phyloP scores from a whole-genome alignment of 2,113 vertebrate species.

The Scatophagus argus region DNA sequence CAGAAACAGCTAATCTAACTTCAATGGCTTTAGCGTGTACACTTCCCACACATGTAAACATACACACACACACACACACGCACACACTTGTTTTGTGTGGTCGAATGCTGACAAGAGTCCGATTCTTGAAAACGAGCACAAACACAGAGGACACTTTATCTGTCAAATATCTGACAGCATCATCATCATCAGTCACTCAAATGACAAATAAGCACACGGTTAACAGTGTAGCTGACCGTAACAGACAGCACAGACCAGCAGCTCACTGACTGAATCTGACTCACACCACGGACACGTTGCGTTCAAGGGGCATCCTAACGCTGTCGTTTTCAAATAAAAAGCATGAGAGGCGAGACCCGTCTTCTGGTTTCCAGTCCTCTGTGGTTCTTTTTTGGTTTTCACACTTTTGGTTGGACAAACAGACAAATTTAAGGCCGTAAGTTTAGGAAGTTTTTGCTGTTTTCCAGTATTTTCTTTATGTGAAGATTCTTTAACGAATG shows the following conservation, averaged over 20 bases:
- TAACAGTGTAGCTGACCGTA: neutral
- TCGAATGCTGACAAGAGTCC: conserved; percentile 22
- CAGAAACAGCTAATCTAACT: conserved; percentile 65
- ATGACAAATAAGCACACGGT: neutral
- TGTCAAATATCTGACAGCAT: conserved; percentile 34
- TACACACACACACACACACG: conserved; percentile 23
- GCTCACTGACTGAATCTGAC: neutral
- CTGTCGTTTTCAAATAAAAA: neutral
- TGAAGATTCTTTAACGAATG: neutral
- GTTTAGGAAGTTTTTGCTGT: too few relatives aligned
- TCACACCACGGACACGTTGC: neutral
- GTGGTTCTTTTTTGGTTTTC: too few relatives aligned
- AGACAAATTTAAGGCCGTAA: too few relatives aligned
- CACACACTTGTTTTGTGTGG: conserved; percentile 13
- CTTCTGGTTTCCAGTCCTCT: too few relatives aligned
- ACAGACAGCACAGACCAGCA: neutral
- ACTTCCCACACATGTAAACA: conserved; percentile 1
- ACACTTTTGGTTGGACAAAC: too few relatives aligned
- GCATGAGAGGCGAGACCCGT: neutral
- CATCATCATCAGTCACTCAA: neutral
- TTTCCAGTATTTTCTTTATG: too few relatives aligned
- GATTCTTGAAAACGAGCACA: conserved; percentile 29
- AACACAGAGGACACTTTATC: conserved; percentile 58
- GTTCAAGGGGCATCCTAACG: neutral
- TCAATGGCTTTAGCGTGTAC: conserved; percentile 39